Percentiles rank a stretch among this genome's conserved stretches.
Conservation (phyloP, 2,797 vertebrate species). For the Argya squamiceps region DNA sequence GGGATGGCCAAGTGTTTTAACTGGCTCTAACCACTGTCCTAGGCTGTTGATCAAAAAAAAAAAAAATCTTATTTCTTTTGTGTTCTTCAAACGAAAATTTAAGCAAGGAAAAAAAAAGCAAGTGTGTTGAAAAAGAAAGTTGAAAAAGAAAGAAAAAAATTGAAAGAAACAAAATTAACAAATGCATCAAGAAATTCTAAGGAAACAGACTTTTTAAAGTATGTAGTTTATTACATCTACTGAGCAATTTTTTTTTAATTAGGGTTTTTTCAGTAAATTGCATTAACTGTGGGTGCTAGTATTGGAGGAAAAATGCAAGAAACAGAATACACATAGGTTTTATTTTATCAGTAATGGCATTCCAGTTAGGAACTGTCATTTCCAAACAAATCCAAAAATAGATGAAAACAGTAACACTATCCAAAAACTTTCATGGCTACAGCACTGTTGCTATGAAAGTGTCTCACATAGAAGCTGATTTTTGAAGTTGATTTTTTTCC, state of each 20-base stretch:
- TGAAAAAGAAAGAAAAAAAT: neutral
- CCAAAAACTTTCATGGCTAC: neutral
- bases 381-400: neutral
- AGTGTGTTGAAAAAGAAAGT: neutral
- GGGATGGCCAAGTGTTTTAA: neutral
- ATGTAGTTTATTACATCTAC: neutral
- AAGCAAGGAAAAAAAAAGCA: neutral
- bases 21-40: neutral
- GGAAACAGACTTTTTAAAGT: neutral
- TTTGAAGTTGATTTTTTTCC: neutral
- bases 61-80: neutral
- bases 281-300: neutral
- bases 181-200: neutral
- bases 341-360: neutral
- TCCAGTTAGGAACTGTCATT: neutral
- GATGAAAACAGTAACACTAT: neutral
- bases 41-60: neutral
- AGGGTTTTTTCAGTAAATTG: neutral
- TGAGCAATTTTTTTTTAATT: neutral
- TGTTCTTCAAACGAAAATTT: neutral
- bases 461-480: neutral
- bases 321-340: neutral
- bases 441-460: neutral
- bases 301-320: neutral
- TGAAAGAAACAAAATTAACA: neutral